A percentile compares a stretch with the other conserved stretches of the same genome.
Conservation (phyloP, 1,140 invertebrate species). For the Semibalanus balanoides region DNA sequence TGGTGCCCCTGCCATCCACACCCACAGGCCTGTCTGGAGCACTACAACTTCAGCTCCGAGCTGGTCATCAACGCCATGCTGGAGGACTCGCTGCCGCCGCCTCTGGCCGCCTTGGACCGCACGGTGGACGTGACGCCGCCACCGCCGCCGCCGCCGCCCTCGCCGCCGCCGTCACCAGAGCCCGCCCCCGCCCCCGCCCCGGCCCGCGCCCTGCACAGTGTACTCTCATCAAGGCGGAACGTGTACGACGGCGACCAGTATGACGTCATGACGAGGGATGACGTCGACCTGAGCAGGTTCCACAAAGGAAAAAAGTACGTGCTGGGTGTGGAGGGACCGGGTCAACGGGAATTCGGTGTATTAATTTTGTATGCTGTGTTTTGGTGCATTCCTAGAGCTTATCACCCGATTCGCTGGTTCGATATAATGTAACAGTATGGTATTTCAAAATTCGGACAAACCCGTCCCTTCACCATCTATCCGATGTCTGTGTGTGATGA, state of each 20-base stretch:
- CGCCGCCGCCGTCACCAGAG: not conserved
- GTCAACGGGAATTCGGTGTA: too few relatives aligned
- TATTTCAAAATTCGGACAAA: too few relatives aligned
- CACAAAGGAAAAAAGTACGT: conserved; percentile 34
- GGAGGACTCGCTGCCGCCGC: conserved; percentile 47
- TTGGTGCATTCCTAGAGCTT: too few relatives aligned
- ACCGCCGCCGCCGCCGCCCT: not conserved
- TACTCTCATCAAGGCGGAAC: conserved; percentile 38
- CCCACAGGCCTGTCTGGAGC: conserved; percentile 45
- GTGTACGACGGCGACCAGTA: conserved; percentile 62
- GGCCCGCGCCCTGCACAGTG: not conserved
- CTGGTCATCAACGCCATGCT: conserved; percentile 63
- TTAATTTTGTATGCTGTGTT: too few relatives aligned
- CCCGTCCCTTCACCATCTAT: too few relatives aligned
- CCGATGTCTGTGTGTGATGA: too few relatives aligned
- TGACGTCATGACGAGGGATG: conserved; percentile 43
- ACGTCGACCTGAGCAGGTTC: conserved; percentile 56
- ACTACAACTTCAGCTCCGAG: conserved; percentile 54
- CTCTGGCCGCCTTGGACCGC: conserved; percentile 36
- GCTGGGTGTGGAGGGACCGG: too few relatives aligned
- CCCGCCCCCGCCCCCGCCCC: not conserved
- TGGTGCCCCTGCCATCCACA: too few relatives aligned
- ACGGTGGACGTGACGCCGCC: conserved; percentile 11
- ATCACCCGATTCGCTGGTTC: too few relatives aligned
- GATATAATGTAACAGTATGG: too few relatives aligned